These are phyloP conservation scores for Tinamus major DNA, from an alignment of 2,797 vertebrate species.

Conservation along the genomic window DNA sequence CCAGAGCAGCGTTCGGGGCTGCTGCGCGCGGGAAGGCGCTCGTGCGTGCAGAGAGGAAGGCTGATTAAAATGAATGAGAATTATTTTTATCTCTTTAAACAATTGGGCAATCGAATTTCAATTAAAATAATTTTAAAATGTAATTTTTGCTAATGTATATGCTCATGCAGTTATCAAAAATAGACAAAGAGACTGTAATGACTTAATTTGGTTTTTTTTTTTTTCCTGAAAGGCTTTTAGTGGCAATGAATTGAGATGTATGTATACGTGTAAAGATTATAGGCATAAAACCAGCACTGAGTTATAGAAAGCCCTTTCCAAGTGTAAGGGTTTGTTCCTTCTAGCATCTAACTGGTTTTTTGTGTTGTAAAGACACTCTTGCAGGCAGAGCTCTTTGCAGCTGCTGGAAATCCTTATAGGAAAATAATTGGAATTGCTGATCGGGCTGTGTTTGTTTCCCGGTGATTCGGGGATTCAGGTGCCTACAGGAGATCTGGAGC, in stretches of 20 bases:
- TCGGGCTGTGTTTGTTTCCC: rapidly evolving
- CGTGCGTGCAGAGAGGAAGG: background rate
- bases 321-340: background rate
- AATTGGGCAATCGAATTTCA: slow-evolving; percentile 44
- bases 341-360: background rate
- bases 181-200: slow-evolving; percentile 9
- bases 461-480: background rate
- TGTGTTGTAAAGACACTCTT: background rate
- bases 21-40: background rate
- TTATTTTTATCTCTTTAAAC: slow-evolving; percentile 60
- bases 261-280: background rate
- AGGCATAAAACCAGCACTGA: background rate
- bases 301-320: background rate
- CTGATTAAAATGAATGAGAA: slow-evolving; percentile 54
- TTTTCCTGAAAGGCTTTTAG: slow-evolving; percentile 37
- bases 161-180: slow-evolving; percentile 23
- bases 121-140: slow-evolving; percentile 27
- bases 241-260: slow-evolving; percentile 35
- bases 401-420: background rate
- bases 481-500: background rate
- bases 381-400: background rate
- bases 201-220: background rate
- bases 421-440: background rate
- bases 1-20: background rate
- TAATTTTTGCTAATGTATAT: slow-evolving; percentile 18